A percentile compares a stretch with the other conserved stretches of the same genome.
These are phyloP conservation scores for Nannospalax galili DNA, from an alignment of 2,113 vertebrate genomes.

Conservation along the genomic window DNA sequence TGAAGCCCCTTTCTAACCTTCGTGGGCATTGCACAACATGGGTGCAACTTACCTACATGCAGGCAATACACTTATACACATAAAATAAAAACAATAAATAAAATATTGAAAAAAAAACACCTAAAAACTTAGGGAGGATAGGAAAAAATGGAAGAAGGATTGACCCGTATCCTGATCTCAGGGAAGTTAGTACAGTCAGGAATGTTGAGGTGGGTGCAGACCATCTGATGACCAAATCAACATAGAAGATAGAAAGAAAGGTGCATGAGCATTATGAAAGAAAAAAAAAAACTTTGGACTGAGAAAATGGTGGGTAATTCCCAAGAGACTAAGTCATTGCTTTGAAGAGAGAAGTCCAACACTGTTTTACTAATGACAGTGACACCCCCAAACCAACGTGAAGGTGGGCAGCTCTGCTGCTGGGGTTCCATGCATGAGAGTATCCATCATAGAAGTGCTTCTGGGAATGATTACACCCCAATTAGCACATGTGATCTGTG, in stretches of 20 bases:
- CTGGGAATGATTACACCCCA: not conserved
- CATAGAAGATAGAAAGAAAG: not conserved
- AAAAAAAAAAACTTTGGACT: not conserved
- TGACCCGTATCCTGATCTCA: not conserved
- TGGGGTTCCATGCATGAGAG: not conserved
- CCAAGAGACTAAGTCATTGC: not conserved
- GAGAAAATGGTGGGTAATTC: constrained; percentile 3
- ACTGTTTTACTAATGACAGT: not conserved
- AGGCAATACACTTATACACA: too few species aligned
- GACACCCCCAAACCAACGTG: not conserved
- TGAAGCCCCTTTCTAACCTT: too few species aligned
- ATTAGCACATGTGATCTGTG: too few species aligned
- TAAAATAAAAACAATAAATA: too few species aligned
- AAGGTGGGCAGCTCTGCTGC: not conserved
- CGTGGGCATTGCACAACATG: too few species aligned
- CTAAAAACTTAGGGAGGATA: too few species aligned
- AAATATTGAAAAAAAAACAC: too few species aligned
- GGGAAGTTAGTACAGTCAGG: not conserved
- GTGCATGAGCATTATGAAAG: not conserved
- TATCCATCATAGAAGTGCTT: not conserved
- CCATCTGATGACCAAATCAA: not conserved
- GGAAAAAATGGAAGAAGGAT: not conserved
- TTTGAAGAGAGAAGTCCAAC: not conserved
- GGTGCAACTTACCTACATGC: too few species aligned
- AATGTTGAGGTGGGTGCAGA: not conserved